These are phyloP conservation scores for Manduca sexta DNA, from an alignment of 1,140 invertebrate species.

Conservation along the genomic window DNA sequence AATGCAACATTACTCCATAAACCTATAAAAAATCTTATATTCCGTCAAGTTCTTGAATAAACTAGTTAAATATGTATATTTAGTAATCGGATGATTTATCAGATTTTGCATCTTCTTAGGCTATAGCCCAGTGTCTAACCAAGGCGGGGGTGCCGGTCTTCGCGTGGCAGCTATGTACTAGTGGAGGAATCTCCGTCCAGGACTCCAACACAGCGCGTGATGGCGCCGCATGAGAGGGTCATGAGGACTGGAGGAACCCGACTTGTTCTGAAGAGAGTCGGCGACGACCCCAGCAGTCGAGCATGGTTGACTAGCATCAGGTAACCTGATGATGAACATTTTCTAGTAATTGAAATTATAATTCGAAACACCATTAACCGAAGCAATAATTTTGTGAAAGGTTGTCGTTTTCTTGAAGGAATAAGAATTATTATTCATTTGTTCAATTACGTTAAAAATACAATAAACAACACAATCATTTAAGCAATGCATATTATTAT, in stretches of 20 bases:
- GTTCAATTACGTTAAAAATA: too few species aligned
- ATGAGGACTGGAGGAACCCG: slow-evolving; percentile 89
- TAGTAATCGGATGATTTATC: neutral
- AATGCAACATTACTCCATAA: too few species aligned
- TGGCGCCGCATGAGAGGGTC: slow-evolving; percentile 88
- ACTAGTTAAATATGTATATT: neutral
- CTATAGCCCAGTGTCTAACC: slow-evolving; percentile 54
- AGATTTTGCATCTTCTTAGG: slow-evolving; percentile 24
- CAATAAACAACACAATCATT: too few species aligned
- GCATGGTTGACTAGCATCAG: slow-evolving; percentile 88
- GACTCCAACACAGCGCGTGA: slow-evolving; percentile 82
- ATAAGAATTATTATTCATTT: too few species aligned
- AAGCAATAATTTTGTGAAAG: too few species aligned
- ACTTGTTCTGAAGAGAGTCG: slow-evolving; percentile 90
- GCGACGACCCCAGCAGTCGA: slow-evolving; percentile 92
- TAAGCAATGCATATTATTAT: too few species aligned
- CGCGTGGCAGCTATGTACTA: slow-evolving; percentile 76
- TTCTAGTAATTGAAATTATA: neutral
- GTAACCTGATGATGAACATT: slow-evolving; percentile 24
- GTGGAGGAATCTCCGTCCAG: slow-evolving; percentile 88
- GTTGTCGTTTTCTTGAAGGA: too few species aligned
- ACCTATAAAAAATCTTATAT: too few species aligned
- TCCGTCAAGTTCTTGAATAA: too few species aligned
- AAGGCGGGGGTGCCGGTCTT: slow-evolving; percentile 47
- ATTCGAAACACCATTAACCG: too few species aligned